Evolutionary conservation across 1,140 invertebrate genomes (phyloP).

Genomic region (Pollicipes pollicipes): DNA sequence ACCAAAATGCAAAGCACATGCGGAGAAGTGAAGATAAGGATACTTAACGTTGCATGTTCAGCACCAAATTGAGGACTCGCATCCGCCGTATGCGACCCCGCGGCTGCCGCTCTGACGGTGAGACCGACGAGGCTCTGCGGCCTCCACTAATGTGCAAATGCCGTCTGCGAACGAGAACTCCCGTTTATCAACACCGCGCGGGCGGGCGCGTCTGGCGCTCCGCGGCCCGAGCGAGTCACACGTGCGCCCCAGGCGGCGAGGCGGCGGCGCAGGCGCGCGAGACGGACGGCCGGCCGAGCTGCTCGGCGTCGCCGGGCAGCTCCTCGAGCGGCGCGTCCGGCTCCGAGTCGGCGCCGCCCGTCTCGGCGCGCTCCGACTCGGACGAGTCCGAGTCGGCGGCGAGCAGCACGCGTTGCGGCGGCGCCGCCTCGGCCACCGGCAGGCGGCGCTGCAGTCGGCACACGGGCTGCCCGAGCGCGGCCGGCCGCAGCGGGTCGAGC

Average conservation of each 20-base stretch:
- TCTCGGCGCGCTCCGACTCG: neutral
- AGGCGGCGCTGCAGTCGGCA: conserved; percentile 18
- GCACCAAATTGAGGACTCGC: too few relatives aligned
- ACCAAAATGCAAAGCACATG: neutral
- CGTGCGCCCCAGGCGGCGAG: neutral
- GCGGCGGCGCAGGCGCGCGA: neutral
- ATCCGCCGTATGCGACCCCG: too few relatives aligned
- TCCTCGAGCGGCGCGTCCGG: neutral
- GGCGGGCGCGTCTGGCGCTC: too few relatives aligned
- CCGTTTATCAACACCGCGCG: too few relatives aligned
- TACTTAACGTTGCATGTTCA: too few relatives aligned
- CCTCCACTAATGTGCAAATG: too few relatives aligned
- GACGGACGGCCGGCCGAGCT: neutral
- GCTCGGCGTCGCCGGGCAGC: neutral
- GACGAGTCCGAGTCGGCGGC: neutral
- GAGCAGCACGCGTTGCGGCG: neutral
- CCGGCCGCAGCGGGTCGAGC: neutral
- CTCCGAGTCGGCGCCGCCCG: neutral
- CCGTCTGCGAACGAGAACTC: too few relatives aligned
- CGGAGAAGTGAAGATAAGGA: neutral
- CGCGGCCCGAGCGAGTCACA: neutral
- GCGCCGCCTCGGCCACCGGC: conserved; percentile 2
- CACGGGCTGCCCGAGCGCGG: conserved; percentile 59
- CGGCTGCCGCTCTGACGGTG: too few relatives aligned
- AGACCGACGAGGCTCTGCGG: too few relatives aligned